Evolutionary conservation across 2,888 invertebrate species (phyloP).

Genomic region (Hecatera dysodea): DNA sequence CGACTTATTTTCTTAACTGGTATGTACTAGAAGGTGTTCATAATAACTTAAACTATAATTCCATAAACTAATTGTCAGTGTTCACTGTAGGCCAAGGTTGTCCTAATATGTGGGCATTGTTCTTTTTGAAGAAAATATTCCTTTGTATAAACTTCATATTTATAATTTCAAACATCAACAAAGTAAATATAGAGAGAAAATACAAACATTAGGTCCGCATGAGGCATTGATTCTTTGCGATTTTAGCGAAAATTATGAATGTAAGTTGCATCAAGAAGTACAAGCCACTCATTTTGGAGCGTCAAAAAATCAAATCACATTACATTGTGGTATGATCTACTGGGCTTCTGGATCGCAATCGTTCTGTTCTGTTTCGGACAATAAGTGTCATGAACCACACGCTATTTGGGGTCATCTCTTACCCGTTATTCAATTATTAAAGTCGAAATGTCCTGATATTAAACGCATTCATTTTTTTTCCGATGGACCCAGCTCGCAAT

Average conservation of each 20-base stretch:
- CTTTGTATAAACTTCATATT: neutral
- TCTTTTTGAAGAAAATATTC: neutral
- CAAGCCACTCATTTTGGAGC: constrained; percentile 25
- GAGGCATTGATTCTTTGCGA: constrained; percentile 19
- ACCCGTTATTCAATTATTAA: constrained; percentile 14
- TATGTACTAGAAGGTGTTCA: no score
- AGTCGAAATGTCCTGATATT: neutral
- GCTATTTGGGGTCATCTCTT: constrained; percentile 21
- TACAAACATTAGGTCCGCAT: neutral
- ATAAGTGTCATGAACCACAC: constrained; percentile 13
- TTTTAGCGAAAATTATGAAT: constrained; percentile 26
- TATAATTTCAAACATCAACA: constrained; percentile 1
- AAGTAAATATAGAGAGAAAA: constrained; percentile 12
- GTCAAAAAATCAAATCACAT: constrained; percentile 2
- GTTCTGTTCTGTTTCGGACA: constrained; percentile 9
- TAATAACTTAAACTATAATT: no score
- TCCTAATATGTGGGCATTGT: no score
- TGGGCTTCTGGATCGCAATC: constrained; percentile 15
- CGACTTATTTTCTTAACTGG: no score
- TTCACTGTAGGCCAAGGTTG: no score
- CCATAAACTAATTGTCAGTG: no score
- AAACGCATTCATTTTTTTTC: neutral
- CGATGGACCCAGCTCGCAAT: neutral
- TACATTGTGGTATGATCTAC: constrained; percentile 20
- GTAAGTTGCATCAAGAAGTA: constrained; percentile 11